Evolutionary conservation across 2,888 invertebrate species (phyloP).

Genomic region (Pegoplata infirma): DNA sequence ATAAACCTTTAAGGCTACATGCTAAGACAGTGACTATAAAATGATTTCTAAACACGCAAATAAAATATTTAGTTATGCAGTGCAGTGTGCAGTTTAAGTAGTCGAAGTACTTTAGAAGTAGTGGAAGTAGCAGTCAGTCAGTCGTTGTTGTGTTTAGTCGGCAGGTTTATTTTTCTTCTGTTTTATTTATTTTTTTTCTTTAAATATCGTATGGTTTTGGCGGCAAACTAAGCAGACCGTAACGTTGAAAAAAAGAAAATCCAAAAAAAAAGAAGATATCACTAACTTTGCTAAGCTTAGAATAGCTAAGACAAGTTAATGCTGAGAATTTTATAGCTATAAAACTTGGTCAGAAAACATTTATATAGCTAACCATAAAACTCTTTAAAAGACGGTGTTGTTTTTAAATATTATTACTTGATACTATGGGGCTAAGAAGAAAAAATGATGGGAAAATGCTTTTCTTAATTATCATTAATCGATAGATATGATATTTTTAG

Average conservation of each 20-base stretch:
- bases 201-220: constrained; percentile 60
- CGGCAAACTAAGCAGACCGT: constrained; percentile 72
- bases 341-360: constrained; percentile 47
- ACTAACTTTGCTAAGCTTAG: constrained; percentile 9
- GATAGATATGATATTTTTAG: no score
- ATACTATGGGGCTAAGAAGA: no score
- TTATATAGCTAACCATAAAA: constrained; percentile 14
- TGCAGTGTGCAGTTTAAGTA: constrained; percentile 64
- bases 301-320: constrained; percentile 22
- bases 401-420: no score
- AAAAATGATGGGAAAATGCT: no score
- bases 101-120: constrained; percentile 13
- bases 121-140: constrained; percentile 8
- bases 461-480: no score
- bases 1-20: constrained; percentile 71
- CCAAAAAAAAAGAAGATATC: constrained; percentile 13
- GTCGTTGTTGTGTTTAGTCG: constrained; percentile 9
- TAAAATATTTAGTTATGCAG: constrained; percentile 71
- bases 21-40: constrained; percentile 75
- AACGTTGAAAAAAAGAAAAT: constrained; percentile 57
- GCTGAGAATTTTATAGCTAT: constrained; percentile 44
- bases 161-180: constrained; percentile 1
- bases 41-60: constrained; percentile 76
- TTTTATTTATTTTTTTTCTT: constrained; percentile 1
- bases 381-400: no score